Base-by-base conservation (phyloP, 2,888 invertebrate species). In the Masnerella sp. region DNA sequence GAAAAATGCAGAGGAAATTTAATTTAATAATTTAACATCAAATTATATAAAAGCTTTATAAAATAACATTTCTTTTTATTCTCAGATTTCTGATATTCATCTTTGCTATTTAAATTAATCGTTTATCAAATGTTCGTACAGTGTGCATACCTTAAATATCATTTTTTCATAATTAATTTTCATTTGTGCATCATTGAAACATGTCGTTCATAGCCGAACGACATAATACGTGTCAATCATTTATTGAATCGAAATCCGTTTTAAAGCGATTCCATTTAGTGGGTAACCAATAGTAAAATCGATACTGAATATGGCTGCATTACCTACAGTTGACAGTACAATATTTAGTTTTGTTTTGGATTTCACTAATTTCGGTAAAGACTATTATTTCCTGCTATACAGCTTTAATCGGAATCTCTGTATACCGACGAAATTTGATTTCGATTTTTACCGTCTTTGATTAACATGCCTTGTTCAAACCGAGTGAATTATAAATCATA, bases 231-330 rank as follows among this genome's bases (percentile, higher is more conserved):
- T 43, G 43, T 58, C 67, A 58, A 68, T 58, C 58, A 68, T 68
- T 56, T 59, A 59, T 51, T 51, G 58, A 51, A 59, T 59, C 42
- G 58, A 68, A 68, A 68, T 59, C 43, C 67, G 25, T 68, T 68
- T 67, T 59, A 51, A 58, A 51, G 43, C 42, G 17, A 51, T 38
- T 59, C 36, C 34, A 59, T 58, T 68, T 58, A 51, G 36, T 32
- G 42, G 32, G 28, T 42, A 49, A 67, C 67, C 67, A 58, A 32
- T 67, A 47, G 28, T 17, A 56, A 58, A 65, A 54, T 65, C 64
- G 43, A 54, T 52, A 43, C 30, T 38, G 34, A 11, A 15, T 28
- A 28, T 25, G 18, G 36, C 47, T 43, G 28, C 36, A 18, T 65
- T 38, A 38, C 38, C 20, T 51, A 22, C 22, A 32, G 9, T 62